Evolutionary conservation across 2,888 invertebrate species (phyloP).

Genomic region (Pandemis cinnamomeana): DNA sequence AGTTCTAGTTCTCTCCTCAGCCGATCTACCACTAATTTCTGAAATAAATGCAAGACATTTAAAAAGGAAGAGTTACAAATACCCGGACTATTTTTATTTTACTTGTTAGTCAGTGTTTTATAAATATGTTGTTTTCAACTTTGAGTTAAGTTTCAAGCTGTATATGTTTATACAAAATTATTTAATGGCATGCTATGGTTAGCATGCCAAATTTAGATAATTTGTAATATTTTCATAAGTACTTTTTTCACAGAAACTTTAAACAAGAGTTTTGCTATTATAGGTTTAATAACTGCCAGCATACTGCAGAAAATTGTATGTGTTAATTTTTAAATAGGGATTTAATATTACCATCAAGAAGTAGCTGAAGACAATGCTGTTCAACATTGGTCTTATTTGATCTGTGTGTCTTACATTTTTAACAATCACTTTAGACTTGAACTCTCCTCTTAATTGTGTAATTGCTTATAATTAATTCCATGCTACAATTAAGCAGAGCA

Average conservation of each 20-base stretch:
- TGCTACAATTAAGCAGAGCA: background rate
- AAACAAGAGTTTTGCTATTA: background rate
- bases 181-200: no score
- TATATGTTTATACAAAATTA: no score
- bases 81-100: background rate
- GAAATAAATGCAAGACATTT: conserved; percentile 49
- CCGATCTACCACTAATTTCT: conserved; percentile 85
- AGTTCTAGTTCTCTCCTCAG: conserved; percentile 83
- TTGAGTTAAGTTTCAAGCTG: no score
- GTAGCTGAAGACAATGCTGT: background rate
- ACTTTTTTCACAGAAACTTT: background rate
- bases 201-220: no score
- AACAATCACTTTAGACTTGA: background rate
- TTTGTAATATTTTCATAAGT: no score
- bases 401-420: background rate
- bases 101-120: background rate
- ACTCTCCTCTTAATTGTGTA: background rate
- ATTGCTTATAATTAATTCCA: background rate
- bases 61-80: conserved; percentile 18
- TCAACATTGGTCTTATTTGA: background rate
- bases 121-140: no score
- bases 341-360: background rate
- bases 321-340: background rate
- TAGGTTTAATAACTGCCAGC: no score
- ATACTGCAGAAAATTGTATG: background rate